Conservation (phyloP, 2,888 invertebrate species). For the Calliopum simillimum region DNA sequence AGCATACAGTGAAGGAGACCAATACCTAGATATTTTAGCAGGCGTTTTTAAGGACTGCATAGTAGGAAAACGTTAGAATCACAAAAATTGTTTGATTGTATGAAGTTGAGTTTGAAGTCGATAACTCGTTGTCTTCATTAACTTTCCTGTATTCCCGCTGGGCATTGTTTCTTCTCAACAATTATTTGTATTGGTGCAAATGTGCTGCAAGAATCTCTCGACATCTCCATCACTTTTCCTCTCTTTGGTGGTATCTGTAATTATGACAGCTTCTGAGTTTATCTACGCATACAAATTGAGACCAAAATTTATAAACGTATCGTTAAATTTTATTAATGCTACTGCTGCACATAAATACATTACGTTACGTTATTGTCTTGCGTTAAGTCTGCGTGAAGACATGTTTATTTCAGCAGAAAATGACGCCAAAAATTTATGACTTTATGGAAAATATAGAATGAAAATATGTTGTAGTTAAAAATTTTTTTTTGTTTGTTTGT, state of each 20-base stretch:
- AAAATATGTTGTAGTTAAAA: neutral
- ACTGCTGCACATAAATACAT: constrained; percentile 1
- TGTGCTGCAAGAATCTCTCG: too few species aligned
- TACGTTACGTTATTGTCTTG: neutral
- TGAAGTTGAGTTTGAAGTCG: too few species aligned
- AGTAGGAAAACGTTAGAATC: too few species aligned
- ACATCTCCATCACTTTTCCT: too few species aligned
- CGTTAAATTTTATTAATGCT: constrained; percentile 28
- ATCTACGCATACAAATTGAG: constrained; percentile 34
- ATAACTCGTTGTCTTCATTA: too few species aligned
- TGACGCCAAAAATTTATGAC: neutral
- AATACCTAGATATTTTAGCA: too few species aligned
- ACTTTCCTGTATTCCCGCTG: too few species aligned
- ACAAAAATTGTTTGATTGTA: too few species aligned
- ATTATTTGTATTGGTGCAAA: too few species aligned
- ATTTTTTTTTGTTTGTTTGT: neutral
- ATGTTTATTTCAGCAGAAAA: neutral
- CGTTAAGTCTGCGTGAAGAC: neutral
- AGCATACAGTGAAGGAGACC: too few species aligned
- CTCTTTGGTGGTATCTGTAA: neutral
- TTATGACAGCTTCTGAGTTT: constrained; percentile 31
- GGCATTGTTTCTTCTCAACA: too few species aligned
- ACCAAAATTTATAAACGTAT: constrained; percentile 21
- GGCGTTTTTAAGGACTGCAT: too few species aligned
- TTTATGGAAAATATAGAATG: neutral